Evolutionary conservation across 2,113 vertebrate genomes (phyloP), one percentile per base, ranked within the genome.

Genomic region (Engraulis encrasicolus): DNA sequence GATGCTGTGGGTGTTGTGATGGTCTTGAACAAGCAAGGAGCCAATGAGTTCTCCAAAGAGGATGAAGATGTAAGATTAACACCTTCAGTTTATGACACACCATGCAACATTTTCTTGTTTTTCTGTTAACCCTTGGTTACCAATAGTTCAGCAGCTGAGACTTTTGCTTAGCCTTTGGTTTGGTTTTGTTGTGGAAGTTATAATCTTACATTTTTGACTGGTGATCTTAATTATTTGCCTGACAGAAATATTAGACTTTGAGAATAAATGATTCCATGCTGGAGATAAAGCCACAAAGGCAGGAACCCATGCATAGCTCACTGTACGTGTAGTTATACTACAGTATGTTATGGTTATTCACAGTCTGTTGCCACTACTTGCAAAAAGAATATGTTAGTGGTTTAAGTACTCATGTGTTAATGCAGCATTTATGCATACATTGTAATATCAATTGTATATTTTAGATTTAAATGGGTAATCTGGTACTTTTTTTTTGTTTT

Each of bases 1-100:
- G 96, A 97, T 2, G 95, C 95, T 19, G 89, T 98, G 12, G 96
- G 94, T 82, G 95, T 97, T 84, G 40, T 96, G 79, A 96, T 97
- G 96, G 96, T 94, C 0, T 82, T 98, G 78, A 97, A 97, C 91
- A 97, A 97, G 94, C 79, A 91, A 86, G 95, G 94, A 0, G 95
- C 92, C 0, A 19, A 93, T 1, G 94, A 92, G 50, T 98, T 98
- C 91, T 95, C 95, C 71, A 96, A 95, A 92, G 90, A 93, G 31
- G 97, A 97, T 84, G 95, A 96, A 91, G 95, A 96, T 95, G 97
- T 97, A 92, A 94, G 84, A 66, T 78, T 5, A 20, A 3, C 31
- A 2, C 14, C 38, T 18, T 50, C 37, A 5, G 31, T 17, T 1
- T 31, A 6, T 74, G 66, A 74, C 66, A 1, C 61, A 17, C 58